Evolutionary conservation across 2,888 invertebrate genomes (phyloP), one percentile per base, ranked within the genome.

Genomic region (Lordiphosa fenestrarum): DNA sequence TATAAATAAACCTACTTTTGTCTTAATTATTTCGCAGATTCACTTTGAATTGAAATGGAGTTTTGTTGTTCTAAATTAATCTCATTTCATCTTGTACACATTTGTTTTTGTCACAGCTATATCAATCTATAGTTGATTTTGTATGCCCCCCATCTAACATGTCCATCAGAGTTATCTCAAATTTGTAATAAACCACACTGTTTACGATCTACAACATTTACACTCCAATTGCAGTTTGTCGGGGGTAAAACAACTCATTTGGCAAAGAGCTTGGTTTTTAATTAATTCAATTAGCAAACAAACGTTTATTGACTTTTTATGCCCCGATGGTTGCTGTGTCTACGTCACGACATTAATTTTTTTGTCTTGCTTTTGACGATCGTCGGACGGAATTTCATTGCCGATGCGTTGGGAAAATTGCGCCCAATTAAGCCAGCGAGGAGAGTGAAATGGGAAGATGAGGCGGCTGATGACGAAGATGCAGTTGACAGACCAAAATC

Each of bases 261-360:
- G 44, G 13, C 44, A 33, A 44, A 33, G 33, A 44, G 44, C 13
- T 44, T 44, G 30, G 33, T 44, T 53, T 50, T 69, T 50, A 68
- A 78, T 74, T 66, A 72, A 75, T 68, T 70, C 65, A 78, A 68
- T 77, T 82, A 65, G 59, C 53, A 46, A 66, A 19, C 65, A 54
- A 69, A 71, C 61, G 62, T 66, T 67, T 74, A 64, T 66, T 74
- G 64, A 60, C 58, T 60, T 63, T 66, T 66, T 54, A 53, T 58
- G 59, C 52, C 25, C 48, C 60, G 15, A 57, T 48, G 36, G 37
- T 37, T 47, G 48, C 3, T 30, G 25, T 44, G 39, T n/a, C 46
- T 47, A 47, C 50, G 53, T 57, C 69, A 56, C 50, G 49, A 55
- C 67, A 49, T 44, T 39, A 53, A 57, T 53, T 52, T 49, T 52